Evolutionary conservation across 1,140 invertebrate genomes (phyloP), one percentile per base, ranked within the genome.

Genomic region (Lepidostoma basale): DNA sequence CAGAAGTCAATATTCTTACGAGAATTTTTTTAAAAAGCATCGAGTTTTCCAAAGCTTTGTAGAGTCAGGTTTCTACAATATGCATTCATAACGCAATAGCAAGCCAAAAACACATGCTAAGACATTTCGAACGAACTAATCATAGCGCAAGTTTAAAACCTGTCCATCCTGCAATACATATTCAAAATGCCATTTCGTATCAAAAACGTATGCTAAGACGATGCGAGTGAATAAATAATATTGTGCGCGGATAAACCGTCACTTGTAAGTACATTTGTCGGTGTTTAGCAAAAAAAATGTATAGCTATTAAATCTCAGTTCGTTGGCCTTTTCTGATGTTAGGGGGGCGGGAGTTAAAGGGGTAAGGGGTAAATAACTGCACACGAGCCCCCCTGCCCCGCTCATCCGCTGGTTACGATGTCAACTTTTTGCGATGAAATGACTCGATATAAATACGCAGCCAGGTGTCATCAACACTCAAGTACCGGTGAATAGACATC

Each of bases 351-450:
- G 28, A 18, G 26, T 8, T 14, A 18, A 23, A 0, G 28, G 20
- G 18, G 22, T 10, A 10, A 26, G 33, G 49, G 26, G 52, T 33
- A 59, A 60, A 69, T 69, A 69, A 69, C 67, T 69, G 67, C 67
- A 62, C 67, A 63, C 67, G 45, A 25, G 36, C 56, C 20, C 56
- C 56, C 36, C 36, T 39, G 20, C 62, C 40, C 60, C 45, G 5
- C 25, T 45, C 56, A 5, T 49, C 33, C 14, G 25, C 49, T 64
- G 67, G 49, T n/a, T n/a, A n/a, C n/a, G n/a, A 69, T 69, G 62
- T 69, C 67, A 69, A 69, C 67, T 69, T 69, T 69, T 69, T 69
- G 67, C 62, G 36, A 25, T 30, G n/a, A 49, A 58, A 64, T 62
- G 49, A 39, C 62, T 69, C 23, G 22, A 69, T 69, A 69, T 69